phyloP scores from a whole-genome alignment of 1,140 invertebrate species.

The Heliconius nattereri region DNA sequence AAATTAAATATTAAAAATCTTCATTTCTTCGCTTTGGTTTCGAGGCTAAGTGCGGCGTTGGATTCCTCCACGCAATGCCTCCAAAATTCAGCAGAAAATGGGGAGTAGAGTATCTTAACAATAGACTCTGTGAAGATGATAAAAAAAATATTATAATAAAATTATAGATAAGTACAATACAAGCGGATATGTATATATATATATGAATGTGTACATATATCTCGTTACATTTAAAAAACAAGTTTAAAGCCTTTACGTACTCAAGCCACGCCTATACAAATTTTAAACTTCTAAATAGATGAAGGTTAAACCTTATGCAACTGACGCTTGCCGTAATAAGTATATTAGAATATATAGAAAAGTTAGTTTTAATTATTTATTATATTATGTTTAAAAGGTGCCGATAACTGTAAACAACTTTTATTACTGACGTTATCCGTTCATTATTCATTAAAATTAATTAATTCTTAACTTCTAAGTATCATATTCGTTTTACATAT shows the following conservation, averaged over 20 bases:
- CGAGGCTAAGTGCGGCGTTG: too few relatives aligned
- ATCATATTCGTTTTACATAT: neutral
- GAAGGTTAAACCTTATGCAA: constrained; percentile 8
- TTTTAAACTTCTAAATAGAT: neutral
- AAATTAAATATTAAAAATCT: too few relatives aligned
- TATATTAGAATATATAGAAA: neutral
- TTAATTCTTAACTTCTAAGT: neutral
- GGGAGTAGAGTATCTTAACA: too few relatives aligned
- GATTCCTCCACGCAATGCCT: too few relatives aligned
- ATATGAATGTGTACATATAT: neutral
- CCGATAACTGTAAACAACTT: neutral
- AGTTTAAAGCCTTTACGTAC: neutral
- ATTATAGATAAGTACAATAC: neutral
- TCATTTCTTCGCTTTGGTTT: too few relatives aligned
- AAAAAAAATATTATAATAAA: too few relatives aligned
- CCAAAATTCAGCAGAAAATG: too few relatives aligned
- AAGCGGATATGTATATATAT: neutral
- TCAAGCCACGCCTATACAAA: constrained; percentile 5
- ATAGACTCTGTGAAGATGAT: too few relatives aligned
- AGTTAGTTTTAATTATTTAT: neutral
- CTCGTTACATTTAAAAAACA: constrained; percentile 19
- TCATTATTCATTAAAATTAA: neutral
- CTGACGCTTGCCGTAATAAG: neutral
- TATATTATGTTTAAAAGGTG: neutral
- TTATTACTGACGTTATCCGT: neutral